Percentiles rank a stretch among this genome's conserved stretches.
phyloP scores from a whole-genome alignment of 2,113 vertebrate genomes.

The Oreochromis spilurus region DNA sequence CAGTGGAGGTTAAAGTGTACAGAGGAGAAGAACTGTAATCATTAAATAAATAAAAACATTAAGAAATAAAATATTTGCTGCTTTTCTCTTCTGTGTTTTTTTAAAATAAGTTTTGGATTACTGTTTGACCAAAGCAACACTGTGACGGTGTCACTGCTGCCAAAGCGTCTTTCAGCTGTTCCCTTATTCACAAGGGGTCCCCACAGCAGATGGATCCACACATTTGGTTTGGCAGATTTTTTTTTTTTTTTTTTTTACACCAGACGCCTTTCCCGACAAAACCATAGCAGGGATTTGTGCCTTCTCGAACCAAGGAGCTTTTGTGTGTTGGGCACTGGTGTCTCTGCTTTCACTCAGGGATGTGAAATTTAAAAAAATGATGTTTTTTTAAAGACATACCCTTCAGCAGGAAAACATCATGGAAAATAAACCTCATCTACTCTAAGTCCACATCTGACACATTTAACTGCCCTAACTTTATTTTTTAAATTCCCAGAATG shows the following conservation, averaged over 20 bases:
- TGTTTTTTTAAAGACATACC: neutral
- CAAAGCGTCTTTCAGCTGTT: neutral
- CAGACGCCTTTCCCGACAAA: neutral
- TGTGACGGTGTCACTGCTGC: neutral
- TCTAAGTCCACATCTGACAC: neutral
- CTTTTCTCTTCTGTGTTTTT: neutral
- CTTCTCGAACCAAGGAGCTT: neutral
- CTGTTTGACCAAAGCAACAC: neutral
- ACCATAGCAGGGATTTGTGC: neutral
- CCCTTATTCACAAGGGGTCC: neutral
- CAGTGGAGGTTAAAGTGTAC: neutral
- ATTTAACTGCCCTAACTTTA: neutral
- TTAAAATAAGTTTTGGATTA: neutral
- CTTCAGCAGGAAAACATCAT: neutral
- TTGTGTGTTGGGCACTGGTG: neutral
- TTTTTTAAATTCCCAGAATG: neutral
- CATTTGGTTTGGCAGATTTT: neutral
- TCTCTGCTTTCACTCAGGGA: neutral
- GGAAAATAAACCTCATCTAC: fast-evolving
- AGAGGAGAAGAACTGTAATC: neutral
- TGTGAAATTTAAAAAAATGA: neutral
- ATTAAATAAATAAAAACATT: neutral
- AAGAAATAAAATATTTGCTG: neutral
- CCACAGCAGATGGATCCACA: neutral
- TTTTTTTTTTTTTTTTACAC: neutral